Percentiles rank a stretch among this genome's conserved stretches.
phyloP scores from a whole-genome alignment of 2,113 vertebrate species.

The Laticauda laticaudata region DNA sequence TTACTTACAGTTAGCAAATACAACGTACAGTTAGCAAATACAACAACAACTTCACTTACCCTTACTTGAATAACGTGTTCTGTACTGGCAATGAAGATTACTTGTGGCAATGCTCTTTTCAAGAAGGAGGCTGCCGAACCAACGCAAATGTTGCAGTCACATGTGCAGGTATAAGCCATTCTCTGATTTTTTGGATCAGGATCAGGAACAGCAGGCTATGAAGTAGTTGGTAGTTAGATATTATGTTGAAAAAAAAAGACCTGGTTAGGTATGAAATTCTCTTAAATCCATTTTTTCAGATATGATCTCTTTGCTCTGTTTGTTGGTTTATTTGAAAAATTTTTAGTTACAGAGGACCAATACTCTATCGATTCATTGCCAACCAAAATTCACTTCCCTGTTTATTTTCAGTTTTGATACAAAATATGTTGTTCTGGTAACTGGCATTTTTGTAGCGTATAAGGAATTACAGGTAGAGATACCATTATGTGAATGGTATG shows the following conservation, averaged over 20 bases:
- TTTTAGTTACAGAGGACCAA: neutral
- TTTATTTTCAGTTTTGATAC: neutral
- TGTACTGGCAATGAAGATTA: neutral
- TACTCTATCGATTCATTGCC: neutral
- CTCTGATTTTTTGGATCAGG: neutral
- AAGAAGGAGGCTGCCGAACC: neutral
- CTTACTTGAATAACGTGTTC: neutral
- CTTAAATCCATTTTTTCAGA: neutral
- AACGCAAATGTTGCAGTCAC: neutral
- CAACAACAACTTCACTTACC: accelerated
- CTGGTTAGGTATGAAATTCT: neutral
- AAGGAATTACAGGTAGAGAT: neutral
- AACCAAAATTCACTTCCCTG: neutral
- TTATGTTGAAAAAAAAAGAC: neutral
- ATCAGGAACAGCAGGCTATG: neutral
- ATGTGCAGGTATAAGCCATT: conserved; percentile 1
- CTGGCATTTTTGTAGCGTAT: neutral
- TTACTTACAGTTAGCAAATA: neutral
- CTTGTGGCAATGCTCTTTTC: conserved; percentile 4
- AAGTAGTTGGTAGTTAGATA: neutral
- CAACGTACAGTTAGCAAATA: neutral
- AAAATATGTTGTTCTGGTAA: neutral
- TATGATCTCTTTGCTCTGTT: neutral
- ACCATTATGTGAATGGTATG: neutral
- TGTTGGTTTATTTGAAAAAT: neutral